phyloP scores from a whole-genome alignment of 2,797 vertebrate species.

The Lagocephalus sceleratus region DNA sequence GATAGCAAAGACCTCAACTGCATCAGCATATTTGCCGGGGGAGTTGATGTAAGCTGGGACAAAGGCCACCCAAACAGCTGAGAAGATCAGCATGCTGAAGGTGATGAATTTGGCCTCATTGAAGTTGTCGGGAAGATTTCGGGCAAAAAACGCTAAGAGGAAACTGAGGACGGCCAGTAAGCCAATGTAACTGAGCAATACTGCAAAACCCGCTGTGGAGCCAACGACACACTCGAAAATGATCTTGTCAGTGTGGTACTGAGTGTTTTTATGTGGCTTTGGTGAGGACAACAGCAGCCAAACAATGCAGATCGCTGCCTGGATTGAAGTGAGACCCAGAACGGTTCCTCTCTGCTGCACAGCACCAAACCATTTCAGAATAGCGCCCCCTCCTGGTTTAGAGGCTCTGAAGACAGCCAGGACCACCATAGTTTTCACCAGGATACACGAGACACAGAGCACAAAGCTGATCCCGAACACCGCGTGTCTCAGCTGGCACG shows the following conservation, averaged over 20 bases:
- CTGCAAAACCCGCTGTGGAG: too few species aligned
- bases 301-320: slow-evolving; percentile 16
- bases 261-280: slow-evolving; percentile 22
- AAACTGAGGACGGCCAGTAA: too few species aligned
- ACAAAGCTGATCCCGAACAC: too few species aligned
- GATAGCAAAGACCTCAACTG: too few species aligned
- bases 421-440: slow-evolving; percentile 60
- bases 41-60: too few species aligned
- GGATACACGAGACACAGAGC: slow-evolving; percentile 59
- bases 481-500: slow-evolving; percentile 61
- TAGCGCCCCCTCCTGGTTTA: slow-evolving; percentile 57
- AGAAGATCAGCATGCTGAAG: too few species aligned
- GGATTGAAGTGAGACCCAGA: slow-evolving; percentile 23
- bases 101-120: too few species aligned
- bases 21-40: too few species aligned
- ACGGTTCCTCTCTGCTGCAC: background rate
- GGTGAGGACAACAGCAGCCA: slow-evolving; percentile 34
- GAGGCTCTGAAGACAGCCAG: slow-evolving; percentile 61
- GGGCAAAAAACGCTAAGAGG: slow-evolving; percentile 62
- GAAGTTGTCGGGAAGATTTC: too few species aligned
- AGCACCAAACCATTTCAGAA: slow-evolving; percentile 10
- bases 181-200: too few species aligned
- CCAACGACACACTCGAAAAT: slow-evolving; percentile 10
- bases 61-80: too few species aligned
- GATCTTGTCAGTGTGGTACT: slow-evolving; percentile 18